Conservation (phyloP, 23 tunicate genomes). For the Oikopleura dioica region DNA sequence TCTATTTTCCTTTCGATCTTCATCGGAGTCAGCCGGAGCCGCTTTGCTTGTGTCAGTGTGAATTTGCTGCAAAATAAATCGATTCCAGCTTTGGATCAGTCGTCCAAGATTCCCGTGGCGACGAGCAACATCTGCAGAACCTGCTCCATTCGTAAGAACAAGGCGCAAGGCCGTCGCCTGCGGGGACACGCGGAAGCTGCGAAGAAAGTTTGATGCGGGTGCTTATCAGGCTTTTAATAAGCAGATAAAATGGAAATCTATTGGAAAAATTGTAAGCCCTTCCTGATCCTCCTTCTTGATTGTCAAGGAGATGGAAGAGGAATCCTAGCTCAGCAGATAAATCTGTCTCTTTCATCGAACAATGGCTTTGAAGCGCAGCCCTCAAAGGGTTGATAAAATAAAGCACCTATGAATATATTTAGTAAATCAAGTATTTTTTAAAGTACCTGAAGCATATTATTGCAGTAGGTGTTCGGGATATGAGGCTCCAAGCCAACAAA, state of each 20-base stretch:
- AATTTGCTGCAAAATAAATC: constrained; percentile 71
- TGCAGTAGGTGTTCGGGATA: constrained; percentile 83
- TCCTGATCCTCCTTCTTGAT: constrained; percentile 27
- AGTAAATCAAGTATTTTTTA: no score
- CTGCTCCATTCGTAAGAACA: constrained; percentile 35
- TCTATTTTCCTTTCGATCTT: no score
- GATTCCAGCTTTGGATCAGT: constrained; percentile 71
- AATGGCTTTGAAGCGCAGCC: background rate
- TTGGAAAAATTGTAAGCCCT: no score
- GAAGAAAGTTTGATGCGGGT: constrained; percentile 65
- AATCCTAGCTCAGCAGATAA: constrained; percentile 87
- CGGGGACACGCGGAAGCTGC: constrained; percentile 75
- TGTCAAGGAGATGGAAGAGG: constrained; percentile 67
- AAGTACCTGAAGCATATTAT: constrained; percentile 92
- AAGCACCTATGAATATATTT: no score
- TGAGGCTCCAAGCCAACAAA: constrained; percentile 91
- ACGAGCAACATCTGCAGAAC: constrained; percentile 44
- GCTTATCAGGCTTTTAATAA: background rate
- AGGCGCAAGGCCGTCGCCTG: constrained; percentile 88
- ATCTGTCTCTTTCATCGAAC: constrained; percentile 37
- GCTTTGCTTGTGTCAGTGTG: constrained; percentile 24
- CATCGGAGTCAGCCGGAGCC: no score
- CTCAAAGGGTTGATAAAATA: background rate
- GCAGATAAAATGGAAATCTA: no score
- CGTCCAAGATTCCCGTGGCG: constrained; percentile 42